phyloP scores from a whole-genome alignment of 2,113 vertebrate genomes.

The Pseudonaja textilis region DNA sequence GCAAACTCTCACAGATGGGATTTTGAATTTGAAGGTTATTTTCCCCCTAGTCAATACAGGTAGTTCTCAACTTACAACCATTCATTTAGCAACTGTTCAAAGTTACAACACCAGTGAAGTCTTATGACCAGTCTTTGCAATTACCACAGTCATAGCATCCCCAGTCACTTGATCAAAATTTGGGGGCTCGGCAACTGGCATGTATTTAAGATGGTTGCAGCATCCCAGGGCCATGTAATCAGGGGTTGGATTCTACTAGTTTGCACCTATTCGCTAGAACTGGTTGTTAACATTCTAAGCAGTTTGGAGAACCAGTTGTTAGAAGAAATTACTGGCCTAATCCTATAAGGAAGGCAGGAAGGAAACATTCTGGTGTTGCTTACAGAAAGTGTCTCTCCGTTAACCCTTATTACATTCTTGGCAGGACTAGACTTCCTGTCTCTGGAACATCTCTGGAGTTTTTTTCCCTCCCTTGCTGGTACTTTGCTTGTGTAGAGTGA shows the following conservation, averaged over 20 bases:
- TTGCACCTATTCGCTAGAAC: too few species aligned
- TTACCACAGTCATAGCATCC: not conserved
- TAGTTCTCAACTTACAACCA: not conserved
- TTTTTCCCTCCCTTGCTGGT: too few species aligned
- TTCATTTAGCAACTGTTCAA: not conserved
- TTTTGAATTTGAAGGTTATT: not conserved
- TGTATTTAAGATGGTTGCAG: not conserved
- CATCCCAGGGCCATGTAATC: not conserved
- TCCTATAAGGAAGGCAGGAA: too few species aligned
- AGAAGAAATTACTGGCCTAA: too few species aligned
- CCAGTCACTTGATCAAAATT: not conserved
- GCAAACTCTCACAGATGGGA: not conserved
- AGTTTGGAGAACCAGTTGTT: too few species aligned
- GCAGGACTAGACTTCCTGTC: too few species aligned
- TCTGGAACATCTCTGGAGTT: too few species aligned
- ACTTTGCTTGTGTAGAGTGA: too few species aligned
- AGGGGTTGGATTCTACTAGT: not conserved
- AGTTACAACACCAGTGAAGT: not conserved
- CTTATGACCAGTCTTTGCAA: not conserved
- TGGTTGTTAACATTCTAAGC: too few species aligned
- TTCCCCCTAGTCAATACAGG: not conserved
- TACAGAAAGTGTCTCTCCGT: too few species aligned
- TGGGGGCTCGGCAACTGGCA: rapidly evolving
- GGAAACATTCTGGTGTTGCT: too few species aligned
- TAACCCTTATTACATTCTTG: too few species aligned